Conservation (phyloP, 2,888 invertebrate species). For the Chorisops tibialis region DNA sequence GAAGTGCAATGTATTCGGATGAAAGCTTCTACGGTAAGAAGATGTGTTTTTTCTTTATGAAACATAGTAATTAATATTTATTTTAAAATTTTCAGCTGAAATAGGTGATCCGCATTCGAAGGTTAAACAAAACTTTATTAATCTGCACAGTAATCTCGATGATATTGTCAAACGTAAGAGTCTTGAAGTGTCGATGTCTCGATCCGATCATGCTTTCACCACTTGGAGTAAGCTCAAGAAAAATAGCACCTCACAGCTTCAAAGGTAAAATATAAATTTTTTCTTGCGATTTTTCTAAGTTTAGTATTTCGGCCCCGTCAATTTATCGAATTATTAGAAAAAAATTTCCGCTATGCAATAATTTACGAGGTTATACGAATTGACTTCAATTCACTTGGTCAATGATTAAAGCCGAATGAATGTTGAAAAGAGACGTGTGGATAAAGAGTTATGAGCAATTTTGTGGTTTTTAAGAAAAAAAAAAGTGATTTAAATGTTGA, state of each 20-base stretch:
- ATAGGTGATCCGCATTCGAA: slow-evolving; percentile 45
- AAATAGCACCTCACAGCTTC: slow-evolving; percentile 62
- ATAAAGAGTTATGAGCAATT: too few relatives aligned
- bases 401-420: slow-evolving; percentile 32
- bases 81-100: slow-evolving; percentile 41
- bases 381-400: slow-evolving; percentile 47
- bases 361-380: slow-evolving; percentile 49
- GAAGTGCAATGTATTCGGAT: slow-evolving; percentile 81
- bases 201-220: slow-evolving; percentile 83
- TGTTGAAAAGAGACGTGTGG: background rate
- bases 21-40: slow-evolving; percentile 71
- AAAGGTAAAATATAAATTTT: slow-evolving; percentile 53
- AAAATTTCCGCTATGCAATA: slow-evolving; percentile 7
- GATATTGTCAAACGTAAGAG: slow-evolving; percentile 51
- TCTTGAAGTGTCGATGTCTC: slow-evolving; percentile 76
- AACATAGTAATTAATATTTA: background rate
- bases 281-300: background rate
- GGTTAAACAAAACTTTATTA: slow-evolving; percentile 48
- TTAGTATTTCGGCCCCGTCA: background rate
- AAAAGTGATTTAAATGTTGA: too few relatives aligned
- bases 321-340: background rate
- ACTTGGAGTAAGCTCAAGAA: slow-evolving; percentile 85
- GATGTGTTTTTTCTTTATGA: slow-evolving; percentile 27
- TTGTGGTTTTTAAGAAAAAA: too few relatives aligned
- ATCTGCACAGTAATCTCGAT: slow-evolving; percentile 50